Evolutionary conservation across 2,888 invertebrate genomes (phyloP), one percentile per base, ranked within the genome.

Genomic region (Margaritifera margaritifera): DNA sequence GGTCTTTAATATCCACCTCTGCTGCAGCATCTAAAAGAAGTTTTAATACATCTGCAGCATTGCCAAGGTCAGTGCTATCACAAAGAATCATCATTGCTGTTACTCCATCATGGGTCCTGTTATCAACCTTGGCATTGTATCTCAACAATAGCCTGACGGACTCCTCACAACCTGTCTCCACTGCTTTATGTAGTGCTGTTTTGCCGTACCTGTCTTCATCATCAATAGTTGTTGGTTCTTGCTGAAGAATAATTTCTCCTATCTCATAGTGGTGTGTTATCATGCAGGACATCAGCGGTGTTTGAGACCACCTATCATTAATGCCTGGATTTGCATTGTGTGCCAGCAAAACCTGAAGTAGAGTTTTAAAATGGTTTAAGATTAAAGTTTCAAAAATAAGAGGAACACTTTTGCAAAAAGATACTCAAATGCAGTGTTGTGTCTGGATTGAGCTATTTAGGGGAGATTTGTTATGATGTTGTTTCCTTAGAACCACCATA

Each of bases 281-380:
- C 56, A 85, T 78, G 61, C 83, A 81, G 69, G 82, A 85, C 83
- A 85, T 83, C 25, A 88, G 75, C 0, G 88, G 87, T 1, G 87
- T 84, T 71, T 85, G 86, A 42, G 84, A 81, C 87, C 87, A 88
- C 22, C 81, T 80, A 75, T 87, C 88, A n/a, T 80, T 73, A 6
- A 81, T 77, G 11, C 69, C 64, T 15, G 82, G 69, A 57, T 77
- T 66, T 18, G 85, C 84, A 19, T 84, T 84, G 25, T 74, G 72
- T 8, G 84, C 78, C 8, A 86, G 64, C 24, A 87, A 64, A 3
- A 80, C 62, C 77, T 77, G 69, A 6, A 57, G 63, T 19, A 24
- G 11, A 52, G 24, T 52, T 50, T 50, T n/a, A 15, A 42, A 27
- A n/a, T 42, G 50, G 50, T 25, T 31, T 19, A 15, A 11, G 42